phyloP scores from a whole-genome alignment of 1,140 invertebrate genomes.

The Drosophila ogumai region DNA sequence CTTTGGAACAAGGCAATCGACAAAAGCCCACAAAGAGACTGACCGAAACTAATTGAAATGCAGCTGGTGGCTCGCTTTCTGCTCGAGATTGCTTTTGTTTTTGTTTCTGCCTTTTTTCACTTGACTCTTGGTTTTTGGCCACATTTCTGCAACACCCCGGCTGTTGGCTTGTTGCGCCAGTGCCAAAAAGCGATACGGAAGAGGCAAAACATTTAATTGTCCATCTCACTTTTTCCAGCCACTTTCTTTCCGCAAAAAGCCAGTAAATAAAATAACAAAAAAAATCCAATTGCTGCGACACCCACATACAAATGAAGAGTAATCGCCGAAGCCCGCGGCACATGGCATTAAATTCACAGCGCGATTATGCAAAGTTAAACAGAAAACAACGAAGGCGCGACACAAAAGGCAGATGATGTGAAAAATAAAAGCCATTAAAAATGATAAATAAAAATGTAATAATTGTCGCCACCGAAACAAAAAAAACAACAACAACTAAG shows the following conservation, averaged over 20 bases:
- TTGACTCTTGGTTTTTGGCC: constrained; percentile 5
- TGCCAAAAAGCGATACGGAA: constrained; percentile 10
- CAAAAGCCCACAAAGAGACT: not conserved
- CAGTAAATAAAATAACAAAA: constrained; percentile 6
- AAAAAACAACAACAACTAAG: not conserved
- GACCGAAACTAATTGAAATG: constrained; percentile 7
- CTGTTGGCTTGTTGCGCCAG: not conserved
- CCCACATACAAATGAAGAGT: constrained; percentile 18
- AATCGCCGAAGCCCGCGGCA: not conserved
- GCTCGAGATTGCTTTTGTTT: constrained; percentile 14
- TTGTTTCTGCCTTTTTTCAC: not conserved
- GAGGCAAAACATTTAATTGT: constrained; percentile 11
- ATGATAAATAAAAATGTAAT: constrained; percentile 9
- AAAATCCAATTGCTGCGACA: constrained; percentile 14
- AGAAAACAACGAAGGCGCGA: not conserved
- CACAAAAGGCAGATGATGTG: constrained; percentile 11
- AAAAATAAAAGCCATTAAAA: constrained; percentile 16
- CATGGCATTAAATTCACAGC: constrained; percentile 9
- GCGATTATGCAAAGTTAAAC: constrained; percentile 14
- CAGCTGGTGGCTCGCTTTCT: constrained; percentile 13
- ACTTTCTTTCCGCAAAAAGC: constrained; percentile 17
- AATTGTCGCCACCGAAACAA: constrained; percentile 7
- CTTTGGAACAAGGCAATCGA: too few species aligned
- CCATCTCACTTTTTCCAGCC: constrained; percentile 14
- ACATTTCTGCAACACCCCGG: constrained; percentile 7